phyloP scores from a whole-genome alignment of 1,140 invertebrate species.

The Globodera ellingtonae region DNA sequence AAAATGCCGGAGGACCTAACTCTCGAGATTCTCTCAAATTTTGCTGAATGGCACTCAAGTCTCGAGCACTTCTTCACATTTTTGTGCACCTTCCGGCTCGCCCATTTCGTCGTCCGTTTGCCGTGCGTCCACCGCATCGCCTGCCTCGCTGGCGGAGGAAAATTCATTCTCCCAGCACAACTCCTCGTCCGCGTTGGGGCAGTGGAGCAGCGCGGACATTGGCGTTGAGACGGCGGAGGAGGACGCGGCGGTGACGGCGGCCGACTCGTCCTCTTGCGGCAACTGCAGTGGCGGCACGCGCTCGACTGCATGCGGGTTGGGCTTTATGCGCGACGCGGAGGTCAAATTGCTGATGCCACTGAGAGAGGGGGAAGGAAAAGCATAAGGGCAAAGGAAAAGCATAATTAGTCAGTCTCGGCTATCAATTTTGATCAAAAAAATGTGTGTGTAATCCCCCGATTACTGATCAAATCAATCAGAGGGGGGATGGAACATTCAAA shows the following conservation, averaged over 20 bases:
- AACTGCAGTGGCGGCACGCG: neutral
- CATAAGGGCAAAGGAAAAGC: neutral
- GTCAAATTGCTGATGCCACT: constrained; percentile 5
- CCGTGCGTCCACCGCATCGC: constrained; percentile 3
- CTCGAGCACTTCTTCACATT: too few relatives aligned
- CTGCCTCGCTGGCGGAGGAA: neutral
- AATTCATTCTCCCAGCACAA: constrained; percentile 30
- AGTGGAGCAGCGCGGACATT: constrained; percentile 7
- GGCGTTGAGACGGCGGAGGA: neutral
- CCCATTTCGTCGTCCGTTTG: neutral
- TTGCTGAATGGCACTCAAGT: too few relatives aligned
- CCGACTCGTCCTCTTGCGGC: neutral
- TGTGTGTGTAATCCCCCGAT: too few relatives aligned
- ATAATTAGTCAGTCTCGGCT: neutral
- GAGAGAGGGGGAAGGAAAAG: neutral
- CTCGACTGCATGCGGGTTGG: neutral
- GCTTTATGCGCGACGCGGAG: constrained; percentile 4
- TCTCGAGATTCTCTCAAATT: too few relatives aligned
- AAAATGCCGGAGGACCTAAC: too few relatives aligned
- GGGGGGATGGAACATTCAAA: too few relatives aligned
- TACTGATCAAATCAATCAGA: too few relatives aligned
- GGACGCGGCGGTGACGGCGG: neutral
- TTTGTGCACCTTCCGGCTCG: neutral
- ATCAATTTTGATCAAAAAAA: too few relatives aligned
- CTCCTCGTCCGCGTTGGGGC: constrained; percentile 12